These are phyloP conservation scores for Orthochromis malagaraziensis DNA, from an alignment of 2,113 vertebrate species.

Conservation along the genomic window DNA sequence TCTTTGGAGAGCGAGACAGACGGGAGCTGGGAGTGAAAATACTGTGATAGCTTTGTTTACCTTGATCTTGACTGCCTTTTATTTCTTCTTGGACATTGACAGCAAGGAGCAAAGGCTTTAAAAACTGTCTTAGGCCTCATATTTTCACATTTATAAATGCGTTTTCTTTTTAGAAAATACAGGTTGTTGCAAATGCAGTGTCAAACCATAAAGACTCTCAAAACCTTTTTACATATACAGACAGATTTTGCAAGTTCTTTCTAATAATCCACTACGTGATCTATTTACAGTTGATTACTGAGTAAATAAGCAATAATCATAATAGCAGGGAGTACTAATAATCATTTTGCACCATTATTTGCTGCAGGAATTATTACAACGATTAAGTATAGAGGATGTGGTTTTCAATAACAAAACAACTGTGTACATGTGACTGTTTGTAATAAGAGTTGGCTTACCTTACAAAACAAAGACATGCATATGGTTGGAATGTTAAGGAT, in stretches of 20 bases:
- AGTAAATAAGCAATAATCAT: not conserved
- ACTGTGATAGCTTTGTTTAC: slow-evolving; percentile 35
- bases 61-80: slow-evolving; percentile 41
- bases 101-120: not conserved
- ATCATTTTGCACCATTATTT: not conserved
- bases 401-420: not conserved
- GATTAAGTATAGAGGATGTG: not conserved
- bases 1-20: slow-evolving; percentile 25
- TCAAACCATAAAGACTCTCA: not conserved
- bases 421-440: not conserved
- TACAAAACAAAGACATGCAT: not conserved
- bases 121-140: not conserved
- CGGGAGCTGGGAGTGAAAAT: not conserved
- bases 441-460: not conserved
- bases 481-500: not conserved
- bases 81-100: slow-evolving; percentile 25
- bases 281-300: not conserved
- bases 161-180: not conserved
- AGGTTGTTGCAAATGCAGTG: not conserved
- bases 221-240: not conserved
- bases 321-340: not conserved
- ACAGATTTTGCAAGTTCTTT: not conserved
- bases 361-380: not conserved
- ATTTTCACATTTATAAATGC: not conserved
- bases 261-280: not conserved